Conservation (phyloP, 2,113 vertebrate genomes). For the mouse (Mus musculus) region GRCm39 chr15:84904001-84904500, state of each 20-base stretch:
- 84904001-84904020: not conserved
- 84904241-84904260: not conserved
- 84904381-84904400: not conserved
- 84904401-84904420: not conserved
- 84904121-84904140: not conserved
- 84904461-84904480: rapidly evolving
- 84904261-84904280: not conserved
- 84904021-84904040: not conserved
- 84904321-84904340: not conserved
- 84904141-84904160: not conserved
- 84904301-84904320: not conserved
- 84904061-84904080: not conserved
- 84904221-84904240: not conserved
- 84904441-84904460: not conserved
- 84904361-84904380: not conserved
- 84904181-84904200: not conserved
- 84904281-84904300: rapidly evolving
- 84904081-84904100: not conserved
- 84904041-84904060: not conserved
- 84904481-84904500: rapidly evolving
- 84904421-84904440: not conserved
- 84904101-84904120: not conserved
- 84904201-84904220: not conserved
- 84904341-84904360: not conserved
- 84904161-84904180: not conserved